Evolutionary conservation across 2,888 invertebrate species (phyloP).

Genomic region (Eupithecia abbreviata): DNA sequence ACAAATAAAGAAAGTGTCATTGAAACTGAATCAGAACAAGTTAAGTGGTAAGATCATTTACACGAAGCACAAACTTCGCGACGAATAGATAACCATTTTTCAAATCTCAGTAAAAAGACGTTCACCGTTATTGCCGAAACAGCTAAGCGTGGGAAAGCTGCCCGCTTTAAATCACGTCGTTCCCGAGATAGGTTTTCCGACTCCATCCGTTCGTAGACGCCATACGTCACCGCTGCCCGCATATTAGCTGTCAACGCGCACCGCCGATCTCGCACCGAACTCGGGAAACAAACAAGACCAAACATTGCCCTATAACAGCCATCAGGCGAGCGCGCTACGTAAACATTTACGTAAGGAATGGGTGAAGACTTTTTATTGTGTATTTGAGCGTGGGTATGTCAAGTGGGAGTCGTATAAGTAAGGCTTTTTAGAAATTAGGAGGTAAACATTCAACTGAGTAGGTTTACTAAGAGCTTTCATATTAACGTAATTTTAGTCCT

Average conservation of each 20-base stretch:
- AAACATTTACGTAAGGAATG: slow-evolving; percentile 59
- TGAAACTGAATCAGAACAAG: not conserved
- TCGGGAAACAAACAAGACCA: slow-evolving; percentile 63
- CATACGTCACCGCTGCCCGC: slow-evolving; percentile 64
- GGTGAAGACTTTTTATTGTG: slow-evolving; percentile 41
- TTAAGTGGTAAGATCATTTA: not conserved
- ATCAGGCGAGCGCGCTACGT: slow-evolving; percentile 53
- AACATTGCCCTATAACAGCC: slow-evolving; percentile 62
- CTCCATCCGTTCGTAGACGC: slow-evolving; percentile 49
- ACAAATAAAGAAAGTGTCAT: not conserved
- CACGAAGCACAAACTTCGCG: not conserved
- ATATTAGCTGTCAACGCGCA: slow-evolving; percentile 70
- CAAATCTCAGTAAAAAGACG: slow-evolving; percentile 9
- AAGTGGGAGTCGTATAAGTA: slow-evolving; percentile 17
- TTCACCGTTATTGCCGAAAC: slow-evolving; percentile 20
- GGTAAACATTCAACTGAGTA: slow-evolving; percentile 14
- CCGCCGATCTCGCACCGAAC: slow-evolving; percentile 59
- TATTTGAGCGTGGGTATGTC: slow-evolving; percentile 30
- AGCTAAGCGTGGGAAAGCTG: slow-evolving; percentile 23
- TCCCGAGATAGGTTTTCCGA: slow-evolving; percentile 44
- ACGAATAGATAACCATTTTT: not conserved
- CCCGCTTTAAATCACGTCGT: slow-evolving; percentile 37
- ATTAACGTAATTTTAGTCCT: slow-evolving; percentile 17
- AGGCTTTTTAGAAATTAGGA: slow-evolving; percentile 22
- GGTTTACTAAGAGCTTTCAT: slow-evolving; percentile 18